Evolutionary conservation across 2,113 vertebrate genomes (phyloP), one percentile per base, ranked within the genome.

Genomic region (Macquaria ambigua): DNA sequence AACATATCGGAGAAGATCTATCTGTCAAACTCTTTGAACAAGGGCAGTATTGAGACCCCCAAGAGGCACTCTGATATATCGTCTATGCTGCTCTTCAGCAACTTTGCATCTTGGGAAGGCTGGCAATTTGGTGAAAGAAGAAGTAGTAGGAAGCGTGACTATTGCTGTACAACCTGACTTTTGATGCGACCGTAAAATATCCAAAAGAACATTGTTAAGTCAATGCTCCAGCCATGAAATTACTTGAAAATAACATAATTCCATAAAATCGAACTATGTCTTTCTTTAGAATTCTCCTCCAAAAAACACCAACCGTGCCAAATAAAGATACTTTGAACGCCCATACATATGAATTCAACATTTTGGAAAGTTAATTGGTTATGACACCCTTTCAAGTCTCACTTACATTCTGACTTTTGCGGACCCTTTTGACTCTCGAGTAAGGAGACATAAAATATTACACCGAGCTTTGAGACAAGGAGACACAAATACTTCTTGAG

Each of bases 401-500:
- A 61, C 77, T 85, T 79, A 58, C 37, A 34, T 73, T 83, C 25
- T 18, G 18, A 87, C 62, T 81, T 75, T 81, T 89, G 69, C 31
- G 8, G 77, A 90, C 79, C 64, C 43, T 75, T 86, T 87, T 82
- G 58, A 86, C 71, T 84, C 61, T 10, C 3, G 1, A 73, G 53
- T 62, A 71, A 70, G 41, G 69, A 56, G 56, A 77, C 74, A 86
- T 16, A 84, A 64, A 79, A 81, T 81, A 74, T 66, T 25, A 68
- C 66, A 46, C 56, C 53, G 2, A 61, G 85, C 83, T 82, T 81
- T 77, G 53, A 89, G 85, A 79, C 63, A 46, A 69, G 82, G 72
- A 82, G 46, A 90, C 82, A 81, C 76, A 88, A 86, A 90, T 86
- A 86, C 70, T 76, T 74, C 63, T 70, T 79, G 74, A 83, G 79